Evolutionary conservation across 2,888 invertebrate genomes (phyloP).

Genomic region (Ophion ventricosus): DNA sequence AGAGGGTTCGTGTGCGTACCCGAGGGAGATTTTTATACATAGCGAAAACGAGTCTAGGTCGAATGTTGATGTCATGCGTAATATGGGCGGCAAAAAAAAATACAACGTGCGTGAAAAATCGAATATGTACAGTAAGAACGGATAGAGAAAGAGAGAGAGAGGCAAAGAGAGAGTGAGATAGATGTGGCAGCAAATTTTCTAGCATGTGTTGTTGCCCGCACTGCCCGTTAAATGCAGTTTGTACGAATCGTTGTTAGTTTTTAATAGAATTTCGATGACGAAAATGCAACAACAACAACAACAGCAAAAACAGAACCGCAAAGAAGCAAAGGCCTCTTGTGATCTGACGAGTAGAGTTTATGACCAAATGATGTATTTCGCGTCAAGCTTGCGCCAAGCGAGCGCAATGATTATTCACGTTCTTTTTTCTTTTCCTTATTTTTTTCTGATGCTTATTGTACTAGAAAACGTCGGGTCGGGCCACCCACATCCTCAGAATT

Average conservation of each 20-base stretch:
- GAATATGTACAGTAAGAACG: slow-evolving; percentile 37
- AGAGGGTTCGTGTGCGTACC: not conserved
- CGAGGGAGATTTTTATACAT: slow-evolving; percentile 29
- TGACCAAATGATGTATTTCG: slow-evolving; percentile 77
- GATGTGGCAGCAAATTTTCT: slow-evolving; percentile 27
- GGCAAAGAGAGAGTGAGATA: not conserved
- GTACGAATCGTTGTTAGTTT: slow-evolving; percentile 72
- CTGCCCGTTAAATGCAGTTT: slow-evolving; percentile 71
- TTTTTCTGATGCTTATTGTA: slow-evolving; percentile 23
- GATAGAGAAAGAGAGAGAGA: not conserved
- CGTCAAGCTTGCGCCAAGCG: slow-evolving; percentile 71
- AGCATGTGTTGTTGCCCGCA: slow-evolving; percentile 68
- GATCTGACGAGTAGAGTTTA: slow-evolving; percentile 58
- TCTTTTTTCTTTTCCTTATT: slow-evolving; percentile 28
- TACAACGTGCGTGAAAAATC: slow-evolving; percentile 32
- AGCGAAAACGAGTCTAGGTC: slow-evolving; percentile 18
- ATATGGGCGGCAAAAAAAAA: not conserved
- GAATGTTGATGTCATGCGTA: slow-evolving; percentile 12
- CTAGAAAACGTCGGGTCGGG: slow-evolving; percentile 51
- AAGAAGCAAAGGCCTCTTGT: slow-evolving; percentile 5
- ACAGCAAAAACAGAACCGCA: slow-evolving; percentile 52
- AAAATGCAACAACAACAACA: slow-evolving; percentile 61
- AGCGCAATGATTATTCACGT: slow-evolving; percentile 71
- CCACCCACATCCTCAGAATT: slow-evolving; percentile 1
- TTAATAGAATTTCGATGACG: slow-evolving; percentile 69